These are phyloP conservation scores for Gila orcuttii DNA, from an alignment of 2,113 vertebrate species.

Conservation along the genomic window DNA sequence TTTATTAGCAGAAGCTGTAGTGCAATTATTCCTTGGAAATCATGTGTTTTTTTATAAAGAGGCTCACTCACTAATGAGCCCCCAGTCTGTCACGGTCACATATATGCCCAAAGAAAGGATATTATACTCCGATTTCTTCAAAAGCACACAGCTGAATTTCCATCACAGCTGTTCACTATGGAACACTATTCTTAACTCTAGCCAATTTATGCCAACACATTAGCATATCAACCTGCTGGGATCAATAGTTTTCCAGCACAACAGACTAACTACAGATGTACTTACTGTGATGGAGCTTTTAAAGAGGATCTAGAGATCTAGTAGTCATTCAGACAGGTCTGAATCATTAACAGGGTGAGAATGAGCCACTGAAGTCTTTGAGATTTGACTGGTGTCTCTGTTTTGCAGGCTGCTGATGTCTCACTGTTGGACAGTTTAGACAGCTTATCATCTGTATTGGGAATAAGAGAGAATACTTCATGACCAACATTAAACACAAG, in stretches of 20 bases:
- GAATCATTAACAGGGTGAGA: not conserved
- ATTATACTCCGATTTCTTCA: not conserved
- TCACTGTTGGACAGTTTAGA: constrained; percentile 15
- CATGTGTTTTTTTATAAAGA: constrained; percentile 10
- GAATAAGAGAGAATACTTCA: constrained; percentile 14
- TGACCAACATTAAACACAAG: constrained; percentile 32
- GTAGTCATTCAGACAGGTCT: not conserved
- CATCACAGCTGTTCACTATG: not conserved
- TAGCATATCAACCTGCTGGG: not conserved
- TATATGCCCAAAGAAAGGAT: not conserved
- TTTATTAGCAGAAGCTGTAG: not conserved
- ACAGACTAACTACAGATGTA: constrained; percentile 29
- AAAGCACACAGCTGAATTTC: not conserved
- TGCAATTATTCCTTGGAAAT: not conserved
- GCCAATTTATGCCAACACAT: not conserved
- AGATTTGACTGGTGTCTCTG: constrained; percentile 5
- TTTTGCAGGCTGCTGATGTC: not conserved
- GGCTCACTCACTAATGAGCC: not conserved
- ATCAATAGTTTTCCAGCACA: constrained; percentile 23
- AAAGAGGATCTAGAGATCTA: constrained; percentile 24
- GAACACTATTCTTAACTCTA: not conserved
- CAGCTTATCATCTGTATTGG: constrained; percentile 32
- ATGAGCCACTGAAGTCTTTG: not conserved
- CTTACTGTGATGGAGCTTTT: constrained; percentile 12
- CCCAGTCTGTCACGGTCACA: not conserved